Evolutionary conservation across 2,113 vertebrate species (phyloP).

Genomic region (Cyanoramphus novaezelandiae): DNA sequence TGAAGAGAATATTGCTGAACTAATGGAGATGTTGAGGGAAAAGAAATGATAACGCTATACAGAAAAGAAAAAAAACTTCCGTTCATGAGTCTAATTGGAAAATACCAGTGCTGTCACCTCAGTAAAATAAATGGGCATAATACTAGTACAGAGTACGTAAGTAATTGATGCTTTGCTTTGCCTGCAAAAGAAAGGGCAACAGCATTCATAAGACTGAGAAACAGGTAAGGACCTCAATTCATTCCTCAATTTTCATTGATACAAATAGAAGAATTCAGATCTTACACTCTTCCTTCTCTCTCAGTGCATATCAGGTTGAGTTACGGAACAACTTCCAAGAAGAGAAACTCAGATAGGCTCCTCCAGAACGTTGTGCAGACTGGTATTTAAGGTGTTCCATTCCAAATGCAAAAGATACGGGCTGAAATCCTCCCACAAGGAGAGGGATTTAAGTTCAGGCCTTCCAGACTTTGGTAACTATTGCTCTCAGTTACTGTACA

Average conservation of each 20-base stretch:
- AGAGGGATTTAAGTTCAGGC: background rate
- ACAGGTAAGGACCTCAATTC: background rate
- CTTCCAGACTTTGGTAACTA: background rate
- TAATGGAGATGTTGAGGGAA: background rate
- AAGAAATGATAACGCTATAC: background rate
- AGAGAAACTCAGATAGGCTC: background rate
- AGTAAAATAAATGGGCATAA: background rate
- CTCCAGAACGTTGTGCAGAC: background rate
- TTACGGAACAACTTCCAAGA: background rate
- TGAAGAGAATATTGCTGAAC: background rate
- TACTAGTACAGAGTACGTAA: background rate
- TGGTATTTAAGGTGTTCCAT: background rate
- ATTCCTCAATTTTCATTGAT: background rate
- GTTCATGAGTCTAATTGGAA: background rate
- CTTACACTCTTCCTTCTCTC: background rate
- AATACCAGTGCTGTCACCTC: background rate
- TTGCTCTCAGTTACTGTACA: background rate
- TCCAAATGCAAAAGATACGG: background rate
- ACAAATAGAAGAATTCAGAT: background rate
- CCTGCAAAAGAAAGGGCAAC: background rate
- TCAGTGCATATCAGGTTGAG: background rate
- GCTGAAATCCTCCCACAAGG: background rate
- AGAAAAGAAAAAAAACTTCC: background rate
- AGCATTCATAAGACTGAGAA: background rate
- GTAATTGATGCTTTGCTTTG: background rate